Evolutionary conservation across 2,797 vertebrate genomes (phyloP).

Genomic region (Cossypha caffra): DNA sequence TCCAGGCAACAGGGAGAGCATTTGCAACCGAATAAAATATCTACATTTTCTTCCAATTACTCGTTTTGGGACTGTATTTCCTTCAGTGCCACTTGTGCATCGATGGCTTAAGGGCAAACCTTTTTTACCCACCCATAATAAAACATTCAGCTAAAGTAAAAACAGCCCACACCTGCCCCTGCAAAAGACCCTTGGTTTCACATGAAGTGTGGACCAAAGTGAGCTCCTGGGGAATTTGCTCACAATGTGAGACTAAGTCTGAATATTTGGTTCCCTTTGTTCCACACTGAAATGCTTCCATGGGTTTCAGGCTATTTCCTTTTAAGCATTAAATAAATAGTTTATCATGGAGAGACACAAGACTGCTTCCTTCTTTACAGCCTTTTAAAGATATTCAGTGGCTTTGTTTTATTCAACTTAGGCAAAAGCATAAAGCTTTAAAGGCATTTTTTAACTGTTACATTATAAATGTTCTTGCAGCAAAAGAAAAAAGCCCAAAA

Average conservation of each 20-base stretch:
- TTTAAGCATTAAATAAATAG: neutral
- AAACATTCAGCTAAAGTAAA: neutral
- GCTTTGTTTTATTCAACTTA: neutral
- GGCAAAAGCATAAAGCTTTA: neutral
- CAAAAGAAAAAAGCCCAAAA: neutral
- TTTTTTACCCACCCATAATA: neutral
- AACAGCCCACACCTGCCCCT: neutral
- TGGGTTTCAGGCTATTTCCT: neutral
- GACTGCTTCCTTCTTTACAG: neutral
- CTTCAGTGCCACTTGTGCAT: neutral
- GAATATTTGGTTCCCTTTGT: neutral
- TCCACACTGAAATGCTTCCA: neutral
- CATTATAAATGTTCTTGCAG: neutral
- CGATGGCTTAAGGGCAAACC: neutral
- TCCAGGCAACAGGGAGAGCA: neutral
- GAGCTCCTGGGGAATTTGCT: neutral
- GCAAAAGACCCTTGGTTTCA: neutral
- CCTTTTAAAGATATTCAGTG: neutral
- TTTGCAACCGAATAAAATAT: neutral
- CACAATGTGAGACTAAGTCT: neutral
- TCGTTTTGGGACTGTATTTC: neutral
- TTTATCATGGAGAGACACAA: neutral
- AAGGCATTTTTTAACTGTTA: neutral
- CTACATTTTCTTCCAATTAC: slow-evolving; percentile 4
- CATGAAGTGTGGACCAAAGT: neutral